These are phyloP conservation scores for Diadromus collaris DNA, from an alignment of 2,888 invertebrate species.

Conservation along the genomic window DNA sequence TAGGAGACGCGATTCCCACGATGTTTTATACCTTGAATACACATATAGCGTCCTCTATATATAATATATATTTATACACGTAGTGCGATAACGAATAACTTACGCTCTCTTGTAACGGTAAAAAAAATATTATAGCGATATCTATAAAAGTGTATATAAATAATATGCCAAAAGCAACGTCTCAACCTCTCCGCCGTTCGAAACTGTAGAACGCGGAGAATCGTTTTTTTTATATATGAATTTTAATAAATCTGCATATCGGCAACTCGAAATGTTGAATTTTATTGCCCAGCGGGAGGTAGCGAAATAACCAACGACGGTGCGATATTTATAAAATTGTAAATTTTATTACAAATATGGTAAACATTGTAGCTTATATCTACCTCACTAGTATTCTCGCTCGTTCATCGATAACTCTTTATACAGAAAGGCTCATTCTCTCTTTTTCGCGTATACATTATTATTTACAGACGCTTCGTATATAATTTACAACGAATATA, in stretches of 20 bases:
- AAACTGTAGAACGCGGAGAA: conserved; percentile 26
- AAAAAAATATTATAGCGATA: conserved; percentile 32
- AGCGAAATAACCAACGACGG: conserved; percentile 17
- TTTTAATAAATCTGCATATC: conserved; percentile 45
- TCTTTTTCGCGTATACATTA: conserved; percentile 63
- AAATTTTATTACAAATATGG: conserved; percentile 77
- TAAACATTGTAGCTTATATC: conserved; percentile 69
- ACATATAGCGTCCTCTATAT: conserved; percentile 32
- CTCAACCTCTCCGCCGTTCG: conserved; percentile 26
- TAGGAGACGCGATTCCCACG: conserved; percentile 15
- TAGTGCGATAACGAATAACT: conserved; percentile 25
- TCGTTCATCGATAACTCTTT: conserved; percentile 64
- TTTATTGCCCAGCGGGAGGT: conserved; percentile 11
- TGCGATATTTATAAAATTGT: conserved; percentile 53
- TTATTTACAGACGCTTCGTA: conserved; percentile 73
- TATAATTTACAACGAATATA: conserved; percentile 74
- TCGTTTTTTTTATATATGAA: conserved; percentile 46
- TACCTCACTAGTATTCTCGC: conserved; percentile 55
- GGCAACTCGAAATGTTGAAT: background rate
- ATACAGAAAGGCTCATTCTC: conserved; percentile 67
- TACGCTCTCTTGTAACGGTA: conserved; percentile 43
- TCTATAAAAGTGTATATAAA: conserved; percentile 27
- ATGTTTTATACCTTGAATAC: conserved; percentile 35
- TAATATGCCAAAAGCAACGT: conserved; percentile 38
- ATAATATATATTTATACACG: conserved; percentile 38